These are phyloP conservation scores for Pipistrellus kuhlii DNA, from an alignment of 2,797 vertebrate species.

Conservation along the genomic window DNA sequence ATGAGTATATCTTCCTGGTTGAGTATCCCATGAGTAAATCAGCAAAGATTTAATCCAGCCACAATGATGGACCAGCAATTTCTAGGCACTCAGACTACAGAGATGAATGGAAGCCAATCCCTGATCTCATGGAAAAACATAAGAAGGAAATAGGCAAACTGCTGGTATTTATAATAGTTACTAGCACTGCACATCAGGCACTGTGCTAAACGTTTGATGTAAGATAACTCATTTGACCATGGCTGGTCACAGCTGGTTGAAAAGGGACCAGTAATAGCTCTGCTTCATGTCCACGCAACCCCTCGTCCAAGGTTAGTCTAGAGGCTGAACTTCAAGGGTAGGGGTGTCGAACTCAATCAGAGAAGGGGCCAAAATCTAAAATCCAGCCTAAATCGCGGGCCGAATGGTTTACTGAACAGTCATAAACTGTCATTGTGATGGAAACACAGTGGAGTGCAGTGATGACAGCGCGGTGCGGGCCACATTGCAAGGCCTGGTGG, in stretches of 20 bases:
- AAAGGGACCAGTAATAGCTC: neutral
- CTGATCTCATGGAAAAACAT: neutral
- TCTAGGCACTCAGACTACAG: neutral
- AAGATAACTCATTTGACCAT: accelerated
- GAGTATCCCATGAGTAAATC: neutral
- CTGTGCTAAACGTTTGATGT: neutral
- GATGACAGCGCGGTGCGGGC: too few species aligned
- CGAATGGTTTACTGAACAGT: too few species aligned
- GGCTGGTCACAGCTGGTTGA: neutral
- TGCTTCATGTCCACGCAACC: neutral
- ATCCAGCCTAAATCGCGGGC: too few species aligned
- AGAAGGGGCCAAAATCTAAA: too few species aligned
- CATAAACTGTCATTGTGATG: too few species aligned
- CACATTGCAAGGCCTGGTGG: too few species aligned
- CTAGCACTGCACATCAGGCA: accelerated
- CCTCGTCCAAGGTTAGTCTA: neutral
- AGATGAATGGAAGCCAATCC: neutral
- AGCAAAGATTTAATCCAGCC: neutral
- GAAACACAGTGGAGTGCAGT: too few species aligned
- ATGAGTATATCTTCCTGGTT: neutral
- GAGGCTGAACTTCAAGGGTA: neutral
- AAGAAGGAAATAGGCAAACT: neutral
- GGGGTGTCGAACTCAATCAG: too few species aligned
- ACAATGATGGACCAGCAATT: neutral
- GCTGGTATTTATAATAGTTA: too few species aligned